phyloP scores from a whole-genome alignment of 2,113 vertebrate genomes.

The Mus spicilegus region DNA sequence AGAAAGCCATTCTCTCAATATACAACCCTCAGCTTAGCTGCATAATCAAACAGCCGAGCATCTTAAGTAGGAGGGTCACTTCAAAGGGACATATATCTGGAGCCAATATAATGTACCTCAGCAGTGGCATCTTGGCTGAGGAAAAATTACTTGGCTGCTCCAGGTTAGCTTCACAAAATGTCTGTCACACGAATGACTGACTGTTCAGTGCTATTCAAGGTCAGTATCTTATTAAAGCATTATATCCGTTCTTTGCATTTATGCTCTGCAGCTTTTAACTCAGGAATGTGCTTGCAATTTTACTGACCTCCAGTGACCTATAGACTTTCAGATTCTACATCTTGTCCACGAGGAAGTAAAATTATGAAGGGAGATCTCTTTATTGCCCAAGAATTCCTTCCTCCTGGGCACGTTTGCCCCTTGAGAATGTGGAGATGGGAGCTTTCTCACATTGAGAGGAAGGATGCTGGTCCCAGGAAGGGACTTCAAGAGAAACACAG shows the following conservation, averaged over 20 bases:
- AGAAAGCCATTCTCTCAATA: background rate
- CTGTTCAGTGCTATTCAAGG: background rate
- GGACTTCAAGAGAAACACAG: background rate
- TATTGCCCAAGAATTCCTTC: background rate
- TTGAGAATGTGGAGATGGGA: background rate
- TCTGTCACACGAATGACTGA: background rate
- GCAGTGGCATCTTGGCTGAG: background rate
- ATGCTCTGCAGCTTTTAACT: background rate
- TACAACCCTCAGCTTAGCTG: background rate
- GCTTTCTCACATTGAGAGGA: background rate
- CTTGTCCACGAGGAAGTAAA: background rate
- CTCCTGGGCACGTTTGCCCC: background rate
- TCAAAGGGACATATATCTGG: background rate
- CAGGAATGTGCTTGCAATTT: background rate
- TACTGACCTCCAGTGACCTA: background rate
- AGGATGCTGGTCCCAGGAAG: background rate
- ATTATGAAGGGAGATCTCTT: background rate
- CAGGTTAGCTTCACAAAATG: background rate
- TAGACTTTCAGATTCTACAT: constrained; percentile 44
- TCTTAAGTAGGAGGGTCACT: background rate
- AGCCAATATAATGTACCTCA: background rate
- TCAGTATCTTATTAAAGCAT: background rate
- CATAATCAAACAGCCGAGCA: background rate
- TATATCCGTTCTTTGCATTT: constrained; percentile 4
- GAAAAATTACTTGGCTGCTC: background rate